Evolutionary conservation across 2,113 vertebrate species (phyloP), one percentile per base, ranked within the genome.

Genomic region (Gadus chalcogrammus): DNA sequence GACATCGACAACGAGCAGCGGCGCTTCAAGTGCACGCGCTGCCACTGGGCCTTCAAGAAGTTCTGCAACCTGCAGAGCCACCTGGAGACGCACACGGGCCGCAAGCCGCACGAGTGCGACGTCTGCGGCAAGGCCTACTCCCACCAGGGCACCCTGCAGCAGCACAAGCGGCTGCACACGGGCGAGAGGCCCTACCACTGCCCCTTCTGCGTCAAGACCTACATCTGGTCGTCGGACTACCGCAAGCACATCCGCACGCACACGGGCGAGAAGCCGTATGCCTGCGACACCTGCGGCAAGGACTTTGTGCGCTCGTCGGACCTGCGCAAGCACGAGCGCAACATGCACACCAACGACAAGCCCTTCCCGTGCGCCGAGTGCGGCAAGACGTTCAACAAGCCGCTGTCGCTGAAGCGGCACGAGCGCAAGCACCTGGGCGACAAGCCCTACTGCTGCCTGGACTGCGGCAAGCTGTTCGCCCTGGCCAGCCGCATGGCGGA

Each of bases 401-500:
- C 92, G 2, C 89, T 93, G 0, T 91, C 93, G 6, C 83, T 95
- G 64, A 91, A 92, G 70, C 91, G 93, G 15, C 94, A 95, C 17
- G 92, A 94, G 73, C 92, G 93, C 15, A 93, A 91, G 31, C 94
- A 95, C 86, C 82, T 93, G 18, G 94, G 94, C 0, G 92, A 93
- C 56, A 88, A 89, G 72, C 94, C 94, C 0, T 94, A 92, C 84
- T 84, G 87, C 60, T 95, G 94, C 69, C 86, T 92, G 0, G 90
- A 91, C 71, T 92, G 92, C 1, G 91, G 91, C 5, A 92, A 92
- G 70, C 75, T 88, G 0, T 95, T 95, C 22, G 90, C 91, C 42
- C 84, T 94, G 48, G 91, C 92, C 4, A 93, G 93, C 70, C 93
- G 93, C 1, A 87, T 95, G 88, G 91, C 87, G 0, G 93, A 95